A percentile compares a stretch with the other conserved stretches of the same genome.
Conservation (phyloP, 1,140 invertebrate species). For the Octopus sinensis region DNA sequence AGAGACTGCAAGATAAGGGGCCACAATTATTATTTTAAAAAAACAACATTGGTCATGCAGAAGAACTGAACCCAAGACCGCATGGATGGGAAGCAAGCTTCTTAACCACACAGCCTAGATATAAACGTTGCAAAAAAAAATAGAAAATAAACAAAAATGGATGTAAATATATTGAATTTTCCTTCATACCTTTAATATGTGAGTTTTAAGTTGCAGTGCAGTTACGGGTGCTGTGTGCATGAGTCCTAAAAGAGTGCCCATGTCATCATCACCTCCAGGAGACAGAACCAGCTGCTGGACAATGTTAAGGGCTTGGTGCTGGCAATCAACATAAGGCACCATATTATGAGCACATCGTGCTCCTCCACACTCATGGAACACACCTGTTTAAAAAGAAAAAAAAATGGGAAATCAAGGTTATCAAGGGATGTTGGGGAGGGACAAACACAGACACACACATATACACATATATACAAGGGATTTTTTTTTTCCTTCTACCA, state of each 20-base stretch:
- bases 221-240: slow-evolving; percentile 82
- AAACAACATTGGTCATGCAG: neutral
- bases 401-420: neutral
- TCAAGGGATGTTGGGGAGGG: too few species aligned
- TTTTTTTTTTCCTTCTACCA: too few species aligned
- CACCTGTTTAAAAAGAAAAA: slow-evolving; percentile 51
- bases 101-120: neutral
- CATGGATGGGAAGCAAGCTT: neutral
- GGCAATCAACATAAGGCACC: slow-evolving; percentile 80
- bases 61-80: neutral
- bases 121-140: neutral
- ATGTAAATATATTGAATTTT: neutral
- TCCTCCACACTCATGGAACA: slow-evolving; percentile 88
- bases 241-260: slow-evolving; percentile 84
- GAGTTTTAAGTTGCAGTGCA: slow-evolving; percentile 79
- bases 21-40: neutral
- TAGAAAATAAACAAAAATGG: neutral
- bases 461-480: too few species aligned
- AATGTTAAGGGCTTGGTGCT: slow-evolving; percentile 73
- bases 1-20: slow-evolving; percentile 65
- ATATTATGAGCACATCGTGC: slow-evolving; percentile 86
- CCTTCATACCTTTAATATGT: slow-evolving; percentile 76
- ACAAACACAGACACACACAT: too few species aligned
- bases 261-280: slow-evolving; percentile 90
- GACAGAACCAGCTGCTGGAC: slow-evolving; percentile 82